Evolutionary conservation across 2,888 invertebrate species (phyloP).

Genomic region (Eristalinus aeneus): DNA sequence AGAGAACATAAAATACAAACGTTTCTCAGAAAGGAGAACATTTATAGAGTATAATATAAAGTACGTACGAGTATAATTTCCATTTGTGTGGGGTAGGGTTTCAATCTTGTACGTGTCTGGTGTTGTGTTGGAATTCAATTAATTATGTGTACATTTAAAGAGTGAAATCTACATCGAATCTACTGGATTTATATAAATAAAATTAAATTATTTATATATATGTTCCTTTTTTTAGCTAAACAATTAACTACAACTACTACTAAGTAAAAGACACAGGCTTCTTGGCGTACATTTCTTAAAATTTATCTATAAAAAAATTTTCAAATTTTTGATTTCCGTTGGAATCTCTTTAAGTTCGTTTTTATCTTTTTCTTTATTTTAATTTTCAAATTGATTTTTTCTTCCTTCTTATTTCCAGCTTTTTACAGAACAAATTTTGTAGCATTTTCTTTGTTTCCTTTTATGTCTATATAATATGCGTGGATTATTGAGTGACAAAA

Average conservation of each 20-base stretch:
- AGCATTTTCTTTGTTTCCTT: slow-evolving; percentile 4
- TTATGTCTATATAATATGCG: slow-evolving; percentile 16
- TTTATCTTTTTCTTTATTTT: background rate
- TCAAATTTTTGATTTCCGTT: background rate
- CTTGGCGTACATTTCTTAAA: slow-evolving; percentile 69
- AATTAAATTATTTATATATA: slow-evolving; percentile 40
- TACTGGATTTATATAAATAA: slow-evolving; percentile 60
- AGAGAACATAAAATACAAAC: slow-evolving; percentile 14
- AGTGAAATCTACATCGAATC: slow-evolving; percentile 63
- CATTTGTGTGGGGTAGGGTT: slow-evolving; percentile 23
- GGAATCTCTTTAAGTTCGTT: background rate
- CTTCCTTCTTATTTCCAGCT: slow-evolving; percentile 65
- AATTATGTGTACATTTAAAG: slow-evolving; percentile 62
- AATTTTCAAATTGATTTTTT: background rate
- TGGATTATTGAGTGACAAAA: slow-evolving; percentile 37
- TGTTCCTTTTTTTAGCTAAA: slow-evolving; percentile 50
- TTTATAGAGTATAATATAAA: slow-evolving; percentile 21
- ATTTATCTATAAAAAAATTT: slow-evolving; percentile 61
- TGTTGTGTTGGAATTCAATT: slow-evolving; percentile 17
- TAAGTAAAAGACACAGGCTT: slow-evolving; percentile 74
- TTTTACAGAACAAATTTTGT: slow-evolving; percentile 64
- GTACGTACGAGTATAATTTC: slow-evolving; percentile 6
- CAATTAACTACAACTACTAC: slow-evolving; percentile 73
- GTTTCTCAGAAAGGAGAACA: slow-evolving; percentile 45
- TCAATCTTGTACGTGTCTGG: slow-evolving; percentile 40